These are phyloP conservation scores for Siderastrea siderea DNA, from an alignment of 92 coral and sea anemone species.

Conservation along the genomic window DNA sequence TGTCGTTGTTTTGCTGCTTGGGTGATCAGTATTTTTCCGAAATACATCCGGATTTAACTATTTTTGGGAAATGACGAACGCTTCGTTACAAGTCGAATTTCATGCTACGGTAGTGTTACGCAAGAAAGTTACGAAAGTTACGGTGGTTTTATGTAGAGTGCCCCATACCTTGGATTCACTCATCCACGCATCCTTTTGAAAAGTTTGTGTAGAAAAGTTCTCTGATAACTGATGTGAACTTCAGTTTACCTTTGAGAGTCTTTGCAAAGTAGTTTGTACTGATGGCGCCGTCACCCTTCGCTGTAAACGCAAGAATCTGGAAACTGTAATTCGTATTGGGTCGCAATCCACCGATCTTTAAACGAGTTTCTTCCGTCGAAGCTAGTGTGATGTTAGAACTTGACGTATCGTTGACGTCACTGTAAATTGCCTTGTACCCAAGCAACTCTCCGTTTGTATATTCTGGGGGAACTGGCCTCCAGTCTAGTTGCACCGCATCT, in stretches of 20 bases:
- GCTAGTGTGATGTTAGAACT: neutral
- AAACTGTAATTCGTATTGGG: constrained; percentile 19
- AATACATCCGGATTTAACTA: no score
- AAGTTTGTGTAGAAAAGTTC: no score
- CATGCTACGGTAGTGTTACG: no score
- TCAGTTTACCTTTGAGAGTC: neutral
- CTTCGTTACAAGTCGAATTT: no score
- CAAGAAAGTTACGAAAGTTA: no score
- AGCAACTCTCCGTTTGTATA: constrained; percentile 50
- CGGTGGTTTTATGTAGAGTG: no score
- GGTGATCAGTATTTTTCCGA: no score
- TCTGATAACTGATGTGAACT: no score
- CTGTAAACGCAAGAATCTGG: constrained; percentile 31
- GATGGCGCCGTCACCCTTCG: constrained; percentile 19
- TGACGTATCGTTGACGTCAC: constrained; percentile 1
- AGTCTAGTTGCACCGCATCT: constrained; percentile 28
- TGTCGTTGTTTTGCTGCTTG: no score
- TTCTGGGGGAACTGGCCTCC: constrained; percentile 55
- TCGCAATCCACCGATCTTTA: neutral
- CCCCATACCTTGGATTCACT: neutral
- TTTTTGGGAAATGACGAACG: no score
- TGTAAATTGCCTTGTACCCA: constrained; percentile 56
- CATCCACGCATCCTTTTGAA: no score
- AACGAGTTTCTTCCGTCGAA: neutral
- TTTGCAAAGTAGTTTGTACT: neutral